Conservation (phyloP, 2,888 invertebrate genomes). For the Torymus aiolomorphi region DNA sequence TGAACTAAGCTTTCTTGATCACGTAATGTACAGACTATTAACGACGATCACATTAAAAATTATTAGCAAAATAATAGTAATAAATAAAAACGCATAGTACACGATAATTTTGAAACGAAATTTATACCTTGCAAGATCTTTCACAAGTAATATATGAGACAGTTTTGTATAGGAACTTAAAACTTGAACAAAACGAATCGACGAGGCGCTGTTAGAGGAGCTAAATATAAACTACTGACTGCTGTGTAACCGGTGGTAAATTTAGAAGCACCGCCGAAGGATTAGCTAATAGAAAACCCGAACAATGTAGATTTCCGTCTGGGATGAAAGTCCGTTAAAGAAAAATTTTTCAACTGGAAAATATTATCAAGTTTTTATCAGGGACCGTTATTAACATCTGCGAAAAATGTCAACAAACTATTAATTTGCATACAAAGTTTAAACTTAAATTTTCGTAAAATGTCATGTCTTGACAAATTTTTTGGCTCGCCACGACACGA, state of each 20-base stretch:
- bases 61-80: no score
- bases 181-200: constrained; percentile 15
- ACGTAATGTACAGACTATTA: no score
- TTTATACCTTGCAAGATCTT: background rate
- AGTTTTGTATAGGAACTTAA: background rate
- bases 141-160: background rate
- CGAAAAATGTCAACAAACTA: no score
- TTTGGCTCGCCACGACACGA: no score
- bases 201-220: constrained; percentile 3
- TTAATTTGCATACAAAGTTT: no score
- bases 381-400: background rate
- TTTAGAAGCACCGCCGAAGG: constrained; percentile 39
- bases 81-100: no score
- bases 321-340: background rate
- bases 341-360: background rate
- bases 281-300: constrained; percentile 37
- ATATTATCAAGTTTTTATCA: no score
- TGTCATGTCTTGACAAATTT: no score
- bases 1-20: no score
- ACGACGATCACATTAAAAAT: no score
- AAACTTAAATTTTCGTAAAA: no score
- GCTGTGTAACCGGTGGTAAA: constrained; percentile 34
- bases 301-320: constrained; percentile 21
- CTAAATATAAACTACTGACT: constrained; percentile 46
- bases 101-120: background rate